Evolutionary conservation across 2,113 vertebrate genomes (phyloP).

Genomic region (Tinamus guttatus): DNA sequence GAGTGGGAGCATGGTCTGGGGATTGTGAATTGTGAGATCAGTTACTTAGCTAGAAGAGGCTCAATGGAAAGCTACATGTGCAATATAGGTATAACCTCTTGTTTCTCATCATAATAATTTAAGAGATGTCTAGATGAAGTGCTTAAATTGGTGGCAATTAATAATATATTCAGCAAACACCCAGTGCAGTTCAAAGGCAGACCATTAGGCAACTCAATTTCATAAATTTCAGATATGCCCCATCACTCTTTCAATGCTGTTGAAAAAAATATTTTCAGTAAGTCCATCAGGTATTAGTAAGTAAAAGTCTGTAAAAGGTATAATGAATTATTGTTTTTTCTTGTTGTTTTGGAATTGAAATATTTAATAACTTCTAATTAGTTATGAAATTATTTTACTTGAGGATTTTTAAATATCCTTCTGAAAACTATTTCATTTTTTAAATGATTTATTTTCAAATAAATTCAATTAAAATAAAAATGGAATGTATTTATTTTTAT

Average conservation of each 20-base stretch:
- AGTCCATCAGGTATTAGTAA: background rate
- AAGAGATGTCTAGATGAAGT: background rate
- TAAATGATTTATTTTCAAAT: too few species aligned
- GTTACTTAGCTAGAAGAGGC: background rate
- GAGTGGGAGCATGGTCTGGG: rapidly evolving
- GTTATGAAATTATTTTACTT: background rate
- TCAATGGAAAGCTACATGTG: background rate
- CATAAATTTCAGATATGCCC: background rate
- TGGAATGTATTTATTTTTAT: rapidly evolving
- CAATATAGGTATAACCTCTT: background rate
- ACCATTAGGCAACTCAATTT: background rate
- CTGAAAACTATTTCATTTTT: background rate
- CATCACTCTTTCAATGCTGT: background rate
- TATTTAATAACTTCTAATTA: background rate
- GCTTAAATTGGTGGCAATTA: background rate
- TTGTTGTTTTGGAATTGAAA: background rate
- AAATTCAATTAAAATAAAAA: background rate
- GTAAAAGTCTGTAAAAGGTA: background rate
- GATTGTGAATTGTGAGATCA: rapidly evolving
- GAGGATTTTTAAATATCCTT: background rate
- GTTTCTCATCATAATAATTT: background rate
- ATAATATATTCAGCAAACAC: background rate
- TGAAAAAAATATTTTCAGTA: background rate
- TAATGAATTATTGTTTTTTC: background rate
- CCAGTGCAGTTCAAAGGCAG: background rate